phyloP scores from a whole-genome alignment of 2,113 vertebrate species.

The Strix uralensis region DNA sequence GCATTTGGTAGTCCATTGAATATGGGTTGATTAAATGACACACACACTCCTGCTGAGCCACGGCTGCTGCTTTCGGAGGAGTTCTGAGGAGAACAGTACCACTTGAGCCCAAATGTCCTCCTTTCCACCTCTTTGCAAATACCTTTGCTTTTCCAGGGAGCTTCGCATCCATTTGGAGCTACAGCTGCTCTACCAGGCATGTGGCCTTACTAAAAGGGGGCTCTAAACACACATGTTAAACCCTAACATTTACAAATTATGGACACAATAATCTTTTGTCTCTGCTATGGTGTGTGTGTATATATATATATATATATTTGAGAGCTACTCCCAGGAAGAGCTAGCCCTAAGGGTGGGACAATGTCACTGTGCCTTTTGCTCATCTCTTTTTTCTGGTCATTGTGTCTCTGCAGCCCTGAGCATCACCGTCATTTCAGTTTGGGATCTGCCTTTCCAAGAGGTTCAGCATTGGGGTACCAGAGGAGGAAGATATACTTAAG shows the following conservation, averaged over 20 bases:
- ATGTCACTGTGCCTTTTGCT: background rate
- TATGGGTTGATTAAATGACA: background rate
- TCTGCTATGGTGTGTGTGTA: rapidly evolving
- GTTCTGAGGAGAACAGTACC: background rate
- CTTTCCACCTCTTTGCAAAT: background rate
- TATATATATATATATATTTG: background rate
- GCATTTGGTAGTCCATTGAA: background rate
- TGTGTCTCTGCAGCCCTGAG: background rate
- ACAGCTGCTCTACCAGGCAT: background rate
- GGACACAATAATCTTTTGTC: background rate
- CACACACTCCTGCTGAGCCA: background rate
- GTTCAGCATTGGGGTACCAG: background rate
- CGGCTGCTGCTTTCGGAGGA: background rate
- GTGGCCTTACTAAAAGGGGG: background rate
- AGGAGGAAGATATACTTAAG: background rate
- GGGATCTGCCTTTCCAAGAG: background rate
- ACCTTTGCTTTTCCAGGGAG: background rate
- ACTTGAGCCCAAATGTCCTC: background rate
- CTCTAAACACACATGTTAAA: background rate
- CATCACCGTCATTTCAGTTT: background rate
- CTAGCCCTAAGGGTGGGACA: background rate
- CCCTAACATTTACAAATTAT: background rate
- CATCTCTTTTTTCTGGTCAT: background rate
- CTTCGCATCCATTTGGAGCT: rapidly evolving
- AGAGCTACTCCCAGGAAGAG: background rate